A percentile compares a stretch with the other conserved stretches of the same genome.
Evolutionary conservation across 1,140 invertebrate genomes (phyloP).

Genomic region (Philopotamus ludificatus): DNA sequence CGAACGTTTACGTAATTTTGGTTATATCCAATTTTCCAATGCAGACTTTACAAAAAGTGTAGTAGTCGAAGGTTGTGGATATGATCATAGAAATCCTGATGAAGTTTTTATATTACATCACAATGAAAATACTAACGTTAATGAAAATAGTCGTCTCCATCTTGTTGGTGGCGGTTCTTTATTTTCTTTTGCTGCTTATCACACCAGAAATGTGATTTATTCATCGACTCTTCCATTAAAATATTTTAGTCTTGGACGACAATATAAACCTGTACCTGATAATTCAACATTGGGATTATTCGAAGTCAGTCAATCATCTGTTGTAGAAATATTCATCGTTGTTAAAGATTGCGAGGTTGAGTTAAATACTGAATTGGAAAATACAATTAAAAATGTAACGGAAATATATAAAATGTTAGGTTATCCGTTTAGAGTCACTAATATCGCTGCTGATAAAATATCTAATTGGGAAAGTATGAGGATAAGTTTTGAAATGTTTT

Average conservation of each 20-base stretch:
- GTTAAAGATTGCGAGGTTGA: constrained; percentile 49
- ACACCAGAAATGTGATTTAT: constrained; percentile 60
- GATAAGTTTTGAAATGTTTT: constrained; percentile 67
- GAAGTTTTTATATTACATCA: constrained; percentile 59
- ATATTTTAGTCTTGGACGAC: constrained; percentile 62
- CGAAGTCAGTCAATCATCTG: constrained; percentile 61
- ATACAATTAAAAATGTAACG: constrained; percentile 51
- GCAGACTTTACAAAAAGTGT: constrained; percentile 67
- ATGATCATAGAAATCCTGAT: constrained; percentile 56
- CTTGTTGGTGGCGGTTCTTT: constrained; percentile 65
- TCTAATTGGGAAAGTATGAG: constrained; percentile 61
- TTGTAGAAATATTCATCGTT: constrained; percentile 58
- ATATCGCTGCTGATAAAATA: constrained; percentile 57
- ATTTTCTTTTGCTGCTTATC: constrained; percentile 63
- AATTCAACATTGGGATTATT: constrained; percentile 56
- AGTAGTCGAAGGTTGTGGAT: constrained; percentile 66
- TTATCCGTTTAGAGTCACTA: constrained; percentile 62
- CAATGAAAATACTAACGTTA: constrained; percentile 51
- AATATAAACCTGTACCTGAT: constrained; percentile 57
- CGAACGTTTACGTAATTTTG: constrained; percentile 51
- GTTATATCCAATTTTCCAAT: constrained; percentile 61
- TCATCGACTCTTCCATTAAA: constrained; percentile 59
- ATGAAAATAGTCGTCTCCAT: constrained; percentile 58
- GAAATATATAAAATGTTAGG: constrained; percentile 59
- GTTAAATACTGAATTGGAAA: constrained; percentile 53